phyloP scores from a whole-genome alignment of 2,113 vertebrate genomes.

The Regulus satrapa region DNA sequence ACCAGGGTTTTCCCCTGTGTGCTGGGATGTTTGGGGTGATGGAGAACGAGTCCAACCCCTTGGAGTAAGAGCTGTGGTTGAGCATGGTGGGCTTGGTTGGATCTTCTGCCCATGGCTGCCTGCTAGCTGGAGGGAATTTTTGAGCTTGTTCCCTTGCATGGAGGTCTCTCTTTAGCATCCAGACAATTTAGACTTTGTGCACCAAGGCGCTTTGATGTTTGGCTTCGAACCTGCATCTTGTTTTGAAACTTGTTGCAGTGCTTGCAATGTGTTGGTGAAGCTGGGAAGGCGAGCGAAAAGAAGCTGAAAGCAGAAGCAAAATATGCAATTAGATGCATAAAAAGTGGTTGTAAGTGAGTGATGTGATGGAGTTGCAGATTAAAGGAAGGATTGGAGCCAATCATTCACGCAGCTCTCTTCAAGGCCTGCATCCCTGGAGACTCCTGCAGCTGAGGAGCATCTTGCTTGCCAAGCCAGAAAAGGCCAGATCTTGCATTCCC shows the following conservation, averaged over 20 bases:
- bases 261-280: not conserved
- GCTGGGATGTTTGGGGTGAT: not conserved
- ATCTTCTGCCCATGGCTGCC: not conserved
- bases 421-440: not conserved
- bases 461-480: not conserved
- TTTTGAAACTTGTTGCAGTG: not conserved
- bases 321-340: not conserved
- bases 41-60: not conserved
- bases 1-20: not conserved
- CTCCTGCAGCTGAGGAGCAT: not conserved
- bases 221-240: not conserved
- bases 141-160: accelerated
- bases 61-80: not conserved
- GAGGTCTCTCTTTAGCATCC: not conserved
- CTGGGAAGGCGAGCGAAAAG: not conserved
- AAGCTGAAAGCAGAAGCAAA: not conserved
- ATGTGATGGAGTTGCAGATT: not conserved
- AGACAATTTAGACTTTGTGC: not conserved
- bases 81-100: not conserved
- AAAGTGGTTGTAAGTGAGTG: not conserved
- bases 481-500: not conserved
- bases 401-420: not conserved
- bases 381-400: not conserved
- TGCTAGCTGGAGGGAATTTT: not conserved
- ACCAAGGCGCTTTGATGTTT: not conserved